These are phyloP conservation scores for Epinotia demarniana DNA, from an alignment of 2,888 invertebrate genomes.

Conservation along the genomic window DNA sequence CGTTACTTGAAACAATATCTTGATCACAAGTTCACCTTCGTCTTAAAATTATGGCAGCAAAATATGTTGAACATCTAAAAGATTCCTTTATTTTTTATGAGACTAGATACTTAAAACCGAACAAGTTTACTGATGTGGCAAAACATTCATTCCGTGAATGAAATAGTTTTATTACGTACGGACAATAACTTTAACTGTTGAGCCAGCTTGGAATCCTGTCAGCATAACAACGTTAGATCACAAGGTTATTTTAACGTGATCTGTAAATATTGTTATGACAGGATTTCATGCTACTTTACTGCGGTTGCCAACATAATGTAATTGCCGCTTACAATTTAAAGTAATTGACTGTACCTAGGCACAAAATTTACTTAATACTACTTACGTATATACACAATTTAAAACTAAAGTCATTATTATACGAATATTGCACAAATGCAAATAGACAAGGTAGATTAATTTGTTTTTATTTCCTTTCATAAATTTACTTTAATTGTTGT, in stretches of 20 bases:
- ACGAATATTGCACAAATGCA: constrained; percentile 44
- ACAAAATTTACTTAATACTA: constrained; percentile 8
- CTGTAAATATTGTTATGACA: neutral
- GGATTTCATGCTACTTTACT: neutral
- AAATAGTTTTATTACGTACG: neutral
- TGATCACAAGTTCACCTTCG: constrained; percentile 71
- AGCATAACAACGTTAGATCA: neutral
- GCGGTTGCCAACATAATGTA: too few relatives aligned
- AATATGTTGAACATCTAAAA: constrained; percentile 48
- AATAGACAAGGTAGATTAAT: constrained; percentile 35
- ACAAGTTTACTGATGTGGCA: constrained; percentile 2
- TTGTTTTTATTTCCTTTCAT: neutral
- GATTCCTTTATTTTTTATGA: constrained; percentile 25
- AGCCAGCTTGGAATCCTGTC: neutral
- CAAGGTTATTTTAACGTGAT: neutral
- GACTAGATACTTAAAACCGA: constrained; percentile 42
- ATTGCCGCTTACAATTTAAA: too few relatives aligned
- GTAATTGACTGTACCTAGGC: neutral
- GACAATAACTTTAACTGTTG: neutral
- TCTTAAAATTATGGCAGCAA: constrained; percentile 71
- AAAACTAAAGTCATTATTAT: constrained; percentile 12
- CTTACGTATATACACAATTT: constrained; percentile 17
- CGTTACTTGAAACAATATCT: constrained; percentile 65
- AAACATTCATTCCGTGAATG: constrained; percentile 10
- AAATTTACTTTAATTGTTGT: neutral